Percentiles rank a stretch among this genome's conserved stretches.
Evolutionary conservation across 1,140 invertebrate genomes (phyloP).

Genomic region (Yoshiicerus persimilis): DNA sequence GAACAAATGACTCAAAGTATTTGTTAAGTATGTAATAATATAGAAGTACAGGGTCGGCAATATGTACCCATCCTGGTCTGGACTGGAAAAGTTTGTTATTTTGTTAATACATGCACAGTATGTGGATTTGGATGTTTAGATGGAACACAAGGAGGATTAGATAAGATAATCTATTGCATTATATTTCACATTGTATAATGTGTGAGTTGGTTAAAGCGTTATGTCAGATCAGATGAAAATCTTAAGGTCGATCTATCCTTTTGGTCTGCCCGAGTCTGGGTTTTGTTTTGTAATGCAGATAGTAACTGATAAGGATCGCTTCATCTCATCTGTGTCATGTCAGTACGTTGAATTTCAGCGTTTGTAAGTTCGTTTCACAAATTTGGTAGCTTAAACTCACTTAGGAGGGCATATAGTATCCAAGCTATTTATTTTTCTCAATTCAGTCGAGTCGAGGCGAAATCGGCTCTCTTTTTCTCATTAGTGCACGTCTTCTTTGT

Average conservation of each 20-base stretch:
- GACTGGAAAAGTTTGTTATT: no score
- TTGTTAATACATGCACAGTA: no score
- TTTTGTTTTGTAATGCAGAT: background rate
- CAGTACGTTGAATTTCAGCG: background rate
- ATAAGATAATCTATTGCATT: background rate
- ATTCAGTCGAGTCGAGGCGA: background rate
- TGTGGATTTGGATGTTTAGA: no score
- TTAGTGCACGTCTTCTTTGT: constrained; percentile 24
- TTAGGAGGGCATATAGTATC: background rate
- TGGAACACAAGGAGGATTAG: no score
- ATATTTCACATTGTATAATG: background rate
- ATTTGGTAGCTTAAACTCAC: background rate
- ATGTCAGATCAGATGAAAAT: constrained; percentile 8
- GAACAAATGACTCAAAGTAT: background rate
- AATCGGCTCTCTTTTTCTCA: constrained; percentile 25
- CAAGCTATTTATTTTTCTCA: background rate
- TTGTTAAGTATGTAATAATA: background rate
- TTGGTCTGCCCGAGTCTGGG: background rate
- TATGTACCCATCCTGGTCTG: background rate
- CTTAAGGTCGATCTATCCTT: background rate
- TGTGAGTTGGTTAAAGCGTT: background rate
- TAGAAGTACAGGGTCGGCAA: background rate
- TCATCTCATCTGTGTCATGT: background rate
- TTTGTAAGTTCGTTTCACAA: background rate
- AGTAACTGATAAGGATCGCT: background rate